Conservation (phyloP, 1,140 invertebrate species). For the Drosophila erecta region DNA sequence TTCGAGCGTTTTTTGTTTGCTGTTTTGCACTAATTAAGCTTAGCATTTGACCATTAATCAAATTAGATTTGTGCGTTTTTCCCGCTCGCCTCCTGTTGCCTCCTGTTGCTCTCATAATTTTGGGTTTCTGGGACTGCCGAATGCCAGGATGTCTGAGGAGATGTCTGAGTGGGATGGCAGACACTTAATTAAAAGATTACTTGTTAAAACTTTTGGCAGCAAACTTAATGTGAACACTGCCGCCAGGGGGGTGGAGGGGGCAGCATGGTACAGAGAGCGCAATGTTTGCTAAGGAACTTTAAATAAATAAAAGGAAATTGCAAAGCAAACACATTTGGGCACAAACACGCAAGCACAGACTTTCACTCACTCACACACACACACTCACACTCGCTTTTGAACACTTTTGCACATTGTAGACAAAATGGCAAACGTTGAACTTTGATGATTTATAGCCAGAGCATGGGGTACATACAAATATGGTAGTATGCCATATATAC, state of each 20-base stretch:
- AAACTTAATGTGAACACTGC: constrained; percentile 74
- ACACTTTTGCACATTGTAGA: constrained; percentile 55
- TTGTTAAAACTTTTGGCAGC: constrained; percentile 70
- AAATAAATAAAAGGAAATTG: constrained; percentile 81
- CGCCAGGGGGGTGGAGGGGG: not conserved
- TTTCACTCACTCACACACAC: not conserved
- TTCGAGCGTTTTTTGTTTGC: constrained; percentile 24
- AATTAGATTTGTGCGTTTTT: constrained; percentile 58
- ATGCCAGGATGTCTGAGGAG: constrained; percentile 29
- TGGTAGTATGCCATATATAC: not conserved
- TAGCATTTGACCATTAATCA: constrained; percentile 80
- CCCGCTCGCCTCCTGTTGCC: not conserved
- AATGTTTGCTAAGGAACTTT: constrained; percentile 76
- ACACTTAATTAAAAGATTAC: constrained; percentile 83
- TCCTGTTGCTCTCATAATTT: constrained; percentile 58
- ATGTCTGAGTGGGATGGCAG: constrained; percentile 31
- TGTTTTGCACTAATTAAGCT: constrained; percentile 72
- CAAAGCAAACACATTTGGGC: constrained; percentile 79
- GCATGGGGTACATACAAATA: constrained; percentile 4
- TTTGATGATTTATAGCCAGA: constrained; percentile 71
- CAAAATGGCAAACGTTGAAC: constrained; percentile 71
- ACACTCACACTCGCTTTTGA: not conserved
- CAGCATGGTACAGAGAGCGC: constrained; percentile 8
- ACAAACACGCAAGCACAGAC: constrained; percentile 40
- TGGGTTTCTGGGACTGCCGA: constrained; percentile 6